Percentiles rank a stretch among this genome's conserved stretches.
Conservation (phyloP, 2,797 vertebrate genomes). For the Lateolabrax maculatus region DNA sequence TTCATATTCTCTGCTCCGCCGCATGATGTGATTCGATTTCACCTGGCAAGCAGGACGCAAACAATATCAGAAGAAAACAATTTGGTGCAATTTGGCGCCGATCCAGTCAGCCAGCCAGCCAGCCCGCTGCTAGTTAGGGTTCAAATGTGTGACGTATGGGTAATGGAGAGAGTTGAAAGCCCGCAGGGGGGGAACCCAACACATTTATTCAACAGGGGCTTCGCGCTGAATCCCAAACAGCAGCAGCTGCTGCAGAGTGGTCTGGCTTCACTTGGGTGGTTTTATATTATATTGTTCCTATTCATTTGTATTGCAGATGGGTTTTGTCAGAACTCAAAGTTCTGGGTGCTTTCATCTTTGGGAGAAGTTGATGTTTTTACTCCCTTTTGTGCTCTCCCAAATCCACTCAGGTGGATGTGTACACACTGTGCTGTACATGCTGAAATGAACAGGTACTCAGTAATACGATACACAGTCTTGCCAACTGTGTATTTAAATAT, state of each 20-base stretch:
- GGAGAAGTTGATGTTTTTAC: not conserved
- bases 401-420: not conserved
- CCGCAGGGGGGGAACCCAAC: slow-evolving; percentile 35
- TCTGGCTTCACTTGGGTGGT: not conserved
- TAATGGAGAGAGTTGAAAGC: slow-evolving; percentile 16
- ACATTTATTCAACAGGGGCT: slow-evolving; percentile 41
- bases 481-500: too few species aligned
- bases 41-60: slow-evolving; percentile 10
- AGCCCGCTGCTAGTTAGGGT: slow-evolving; percentile 40
- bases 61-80: slow-evolving; percentile 44
- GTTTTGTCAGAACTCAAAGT: not conserved
- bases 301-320: not conserved
- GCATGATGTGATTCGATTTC: slow-evolving; percentile 45
- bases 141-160: slow-evolving; percentile 25
- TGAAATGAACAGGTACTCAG: not conserved
- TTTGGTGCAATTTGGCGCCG: slow-evolving; percentile 44
- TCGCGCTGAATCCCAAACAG: slow-evolving; percentile 32
- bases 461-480: too few species aligned
- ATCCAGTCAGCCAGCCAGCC: slow-evolving; percentile 1
- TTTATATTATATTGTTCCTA: slow-evolving; percentile 10
- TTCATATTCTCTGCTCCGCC: slow-evolving; percentile 9
- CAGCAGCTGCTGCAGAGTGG: slow-evolving; percentile 1
- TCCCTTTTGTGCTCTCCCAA: not conserved
- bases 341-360: not conserved
- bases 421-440: not conserved